These are phyloP conservation scores for Bombus huntii DNA, from an alignment of 1,140 invertebrate species.

Conservation along the genomic window DNA sequence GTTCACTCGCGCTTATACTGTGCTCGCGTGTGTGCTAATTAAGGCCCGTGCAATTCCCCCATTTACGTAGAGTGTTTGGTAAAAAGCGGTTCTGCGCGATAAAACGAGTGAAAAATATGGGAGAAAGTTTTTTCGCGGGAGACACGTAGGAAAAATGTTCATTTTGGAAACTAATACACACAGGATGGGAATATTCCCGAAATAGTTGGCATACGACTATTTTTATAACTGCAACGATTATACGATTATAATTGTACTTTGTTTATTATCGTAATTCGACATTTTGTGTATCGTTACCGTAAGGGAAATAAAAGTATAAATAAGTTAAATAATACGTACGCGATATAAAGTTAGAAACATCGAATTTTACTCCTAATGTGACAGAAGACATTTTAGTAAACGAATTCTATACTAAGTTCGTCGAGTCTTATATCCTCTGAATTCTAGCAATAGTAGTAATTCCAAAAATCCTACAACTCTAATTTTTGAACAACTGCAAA, in stretches of 20 bases:
- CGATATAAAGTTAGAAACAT: too few species aligned
- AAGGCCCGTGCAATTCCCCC: conserved; percentile 3
- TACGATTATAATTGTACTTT: not conserved
- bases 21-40: not conserved
- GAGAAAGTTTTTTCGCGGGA: not conserved
- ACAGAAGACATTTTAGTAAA: too few species aligned
- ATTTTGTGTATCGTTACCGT: not conserved
- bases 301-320: too few species aligned
- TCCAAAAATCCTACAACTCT: too few species aligned
- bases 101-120: not conserved
- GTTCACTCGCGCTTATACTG: not conserved
- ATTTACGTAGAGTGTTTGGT: not conserved
- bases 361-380: too few species aligned
- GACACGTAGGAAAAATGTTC: not conserved
- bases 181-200: not conserved
- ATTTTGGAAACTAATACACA: not conserved
- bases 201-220: not conserved
- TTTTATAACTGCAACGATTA: not conserved
- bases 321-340: too few species aligned
- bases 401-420: too few species aligned
- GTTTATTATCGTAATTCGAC: not conserved
- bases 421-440: too few species aligned
- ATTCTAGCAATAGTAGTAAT: too few species aligned
- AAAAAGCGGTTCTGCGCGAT: not conserved
- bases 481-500: too few species aligned